Conservation (phyloP, 2,113 vertebrate species). For the Sylvietta virens region DNA sequence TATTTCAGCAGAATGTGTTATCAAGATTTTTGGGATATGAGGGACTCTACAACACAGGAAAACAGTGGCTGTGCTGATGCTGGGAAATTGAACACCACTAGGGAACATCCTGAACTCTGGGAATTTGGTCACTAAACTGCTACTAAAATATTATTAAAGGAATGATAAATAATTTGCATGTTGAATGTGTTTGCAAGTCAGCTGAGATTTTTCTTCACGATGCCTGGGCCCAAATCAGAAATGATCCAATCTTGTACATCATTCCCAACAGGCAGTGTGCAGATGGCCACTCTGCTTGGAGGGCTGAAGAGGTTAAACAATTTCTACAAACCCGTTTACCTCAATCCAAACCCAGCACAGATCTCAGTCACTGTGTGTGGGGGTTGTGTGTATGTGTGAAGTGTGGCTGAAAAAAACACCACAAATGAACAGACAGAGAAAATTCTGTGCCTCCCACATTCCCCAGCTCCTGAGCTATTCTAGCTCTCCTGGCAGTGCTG, state of each 20-base stretch:
- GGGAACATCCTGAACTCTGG: neutral
- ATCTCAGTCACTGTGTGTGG: neutral
- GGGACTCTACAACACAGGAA: neutral
- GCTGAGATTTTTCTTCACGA: neutral
- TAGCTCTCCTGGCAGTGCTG: neutral
- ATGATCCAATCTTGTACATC: neutral
- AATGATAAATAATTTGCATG: neutral
- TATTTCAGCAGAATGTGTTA: neutral
- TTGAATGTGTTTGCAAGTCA: neutral
- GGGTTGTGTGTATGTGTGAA: neutral
- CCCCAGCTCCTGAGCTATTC: neutral
- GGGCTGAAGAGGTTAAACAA: neutral
- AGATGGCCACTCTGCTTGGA: neutral
- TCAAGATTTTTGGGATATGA: neutral
- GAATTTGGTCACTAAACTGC: neutral
- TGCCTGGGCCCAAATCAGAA: neutral
- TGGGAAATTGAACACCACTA: neutral
- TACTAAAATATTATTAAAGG: neutral
- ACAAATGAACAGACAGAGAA: neutral
- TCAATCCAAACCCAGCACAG: neutral
- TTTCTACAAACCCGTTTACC: neutral
- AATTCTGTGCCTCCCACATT: neutral
- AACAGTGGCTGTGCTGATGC: neutral
- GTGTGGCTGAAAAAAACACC: neutral
- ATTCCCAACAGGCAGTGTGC: neutral